Evolutionary conservation across 2,797 vertebrate species (phyloP).

Genomic region (Rallus crepitans): DNA sequence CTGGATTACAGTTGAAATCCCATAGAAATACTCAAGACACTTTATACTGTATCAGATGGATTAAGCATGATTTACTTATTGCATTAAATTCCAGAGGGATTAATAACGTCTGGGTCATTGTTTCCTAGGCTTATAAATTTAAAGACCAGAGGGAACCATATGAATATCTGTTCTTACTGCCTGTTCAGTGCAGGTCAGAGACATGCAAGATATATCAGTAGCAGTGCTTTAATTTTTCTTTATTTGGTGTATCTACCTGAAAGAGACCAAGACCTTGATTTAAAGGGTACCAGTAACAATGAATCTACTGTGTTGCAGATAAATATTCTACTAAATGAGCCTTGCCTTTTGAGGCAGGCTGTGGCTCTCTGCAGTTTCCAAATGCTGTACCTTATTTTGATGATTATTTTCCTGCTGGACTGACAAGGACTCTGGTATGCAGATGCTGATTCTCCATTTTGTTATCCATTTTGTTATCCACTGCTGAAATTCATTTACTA

Average conservation of each 20-base stretch:
- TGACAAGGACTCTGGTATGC: neutral
- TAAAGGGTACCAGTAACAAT: neutral
- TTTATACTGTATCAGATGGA: constrained; percentile 26
- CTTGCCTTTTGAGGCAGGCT: neutral
- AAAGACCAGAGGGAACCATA: neutral
- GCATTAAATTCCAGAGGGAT: constrained; percentile 32
- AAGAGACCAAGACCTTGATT: neutral
- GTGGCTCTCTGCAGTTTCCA: neutral
- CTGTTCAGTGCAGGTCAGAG: neutral
- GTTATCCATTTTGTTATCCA: neutral
- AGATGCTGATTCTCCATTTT: neutral
- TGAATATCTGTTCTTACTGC: neutral
- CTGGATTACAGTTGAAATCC: constrained; percentile 45
- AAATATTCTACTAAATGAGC: neutral
- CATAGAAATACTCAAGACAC: neutral
- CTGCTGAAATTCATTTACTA: neutral
- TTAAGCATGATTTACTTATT: constrained; percentile 45
- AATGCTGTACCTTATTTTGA: neutral
- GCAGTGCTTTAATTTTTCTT: neutral
- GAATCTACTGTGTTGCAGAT: neutral
- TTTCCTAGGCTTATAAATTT: constrained; percentile 11
- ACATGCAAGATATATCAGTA: neutral
- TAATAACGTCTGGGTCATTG: constrained; percentile 27
- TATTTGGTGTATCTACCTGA: neutral
- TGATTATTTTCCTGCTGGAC: neutral